Percentiles rank a stretch among this genome's conserved stretches.
Conservation (phyloP, 2,888 invertebrate species). For the Andricus curvator region DNA sequence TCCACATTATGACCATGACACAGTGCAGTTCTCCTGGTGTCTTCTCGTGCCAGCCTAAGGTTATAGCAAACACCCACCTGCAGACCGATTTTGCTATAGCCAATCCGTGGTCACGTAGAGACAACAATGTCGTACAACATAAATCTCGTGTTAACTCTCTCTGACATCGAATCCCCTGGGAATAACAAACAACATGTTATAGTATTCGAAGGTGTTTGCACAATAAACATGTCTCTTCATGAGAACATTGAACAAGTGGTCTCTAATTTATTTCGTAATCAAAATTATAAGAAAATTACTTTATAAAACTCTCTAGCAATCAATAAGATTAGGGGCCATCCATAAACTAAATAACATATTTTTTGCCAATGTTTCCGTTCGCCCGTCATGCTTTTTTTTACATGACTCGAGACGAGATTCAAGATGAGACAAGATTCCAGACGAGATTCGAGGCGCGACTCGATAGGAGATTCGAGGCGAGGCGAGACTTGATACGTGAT, state of each 20-base stretch:
- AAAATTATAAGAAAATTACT: no score
- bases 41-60: conserved; percentile 34
- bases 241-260: neutral
- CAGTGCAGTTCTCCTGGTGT: conserved; percentile 37
- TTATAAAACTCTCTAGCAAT: no score
- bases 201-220: neutral
- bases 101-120: conserved; percentile 22
- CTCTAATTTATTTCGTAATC: neutral
- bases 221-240: neutral
- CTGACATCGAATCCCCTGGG: neutral
- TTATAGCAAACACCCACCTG: conserved; percentile 30
- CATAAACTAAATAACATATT: no score
- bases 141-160: conserved; percentile 12
- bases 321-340: no score
- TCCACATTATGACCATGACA: conserved; percentile 36
- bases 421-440: no score
- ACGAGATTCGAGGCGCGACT: no score
- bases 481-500: no score
- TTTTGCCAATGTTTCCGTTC: no score
- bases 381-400: no score
- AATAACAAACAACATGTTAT: neutral
- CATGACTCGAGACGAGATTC: no score
- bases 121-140: neutral
- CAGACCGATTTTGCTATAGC: conserved; percentile 27
- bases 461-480: no score